Conservation (phyloP, 2,113 vertebrate species). For the Lampris incognitus region DNA sequence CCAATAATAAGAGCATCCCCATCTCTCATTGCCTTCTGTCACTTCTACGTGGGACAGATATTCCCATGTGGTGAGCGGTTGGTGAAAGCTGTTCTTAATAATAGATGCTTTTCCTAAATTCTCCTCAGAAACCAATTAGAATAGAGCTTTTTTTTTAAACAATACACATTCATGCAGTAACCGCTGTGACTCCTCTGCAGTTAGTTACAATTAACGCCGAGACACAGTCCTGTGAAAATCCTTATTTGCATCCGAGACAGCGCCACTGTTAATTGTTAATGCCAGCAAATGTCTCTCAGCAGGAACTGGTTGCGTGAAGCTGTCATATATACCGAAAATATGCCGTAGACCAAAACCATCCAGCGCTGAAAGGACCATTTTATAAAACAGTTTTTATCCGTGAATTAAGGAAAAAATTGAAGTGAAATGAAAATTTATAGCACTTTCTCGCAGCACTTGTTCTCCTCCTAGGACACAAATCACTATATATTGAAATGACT, state of each 20-base stretch:
- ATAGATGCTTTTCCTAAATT: conserved; percentile 40
- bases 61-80: conserved; percentile 15
- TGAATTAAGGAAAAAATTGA: too few relatives aligned
- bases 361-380: too few relatives aligned
- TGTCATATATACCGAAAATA: too few relatives aligned
- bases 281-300: conserved; percentile 6
- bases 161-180: conserved; percentile 5
- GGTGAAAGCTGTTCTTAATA: conserved; percentile 53
- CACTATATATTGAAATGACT: too few relatives aligned
- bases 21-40: background rate
- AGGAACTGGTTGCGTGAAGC: background rate
- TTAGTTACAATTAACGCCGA: conserved; percentile 31
- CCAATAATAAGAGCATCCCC: too few relatives aligned
- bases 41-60: background rate
- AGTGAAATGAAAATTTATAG: too few relatives aligned
- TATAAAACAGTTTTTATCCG: too few relatives aligned
- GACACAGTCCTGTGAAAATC: conserved; percentile 15
- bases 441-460: too few relatives aligned
- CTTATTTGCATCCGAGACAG: conserved; percentile 27
- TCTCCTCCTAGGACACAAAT: too few relatives aligned
- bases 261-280: conserved; percentile 2
- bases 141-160: conserved; percentile 23
- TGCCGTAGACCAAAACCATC: too few relatives aligned
- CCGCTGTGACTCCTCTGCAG: conserved; percentile 17
- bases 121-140: conserved; percentile 55